Evolutionary conservation across 2,888 invertebrate species (phyloP), one percentile per base, ranked within the genome.

Genomic region (Sabatieria punctata): DNA sequence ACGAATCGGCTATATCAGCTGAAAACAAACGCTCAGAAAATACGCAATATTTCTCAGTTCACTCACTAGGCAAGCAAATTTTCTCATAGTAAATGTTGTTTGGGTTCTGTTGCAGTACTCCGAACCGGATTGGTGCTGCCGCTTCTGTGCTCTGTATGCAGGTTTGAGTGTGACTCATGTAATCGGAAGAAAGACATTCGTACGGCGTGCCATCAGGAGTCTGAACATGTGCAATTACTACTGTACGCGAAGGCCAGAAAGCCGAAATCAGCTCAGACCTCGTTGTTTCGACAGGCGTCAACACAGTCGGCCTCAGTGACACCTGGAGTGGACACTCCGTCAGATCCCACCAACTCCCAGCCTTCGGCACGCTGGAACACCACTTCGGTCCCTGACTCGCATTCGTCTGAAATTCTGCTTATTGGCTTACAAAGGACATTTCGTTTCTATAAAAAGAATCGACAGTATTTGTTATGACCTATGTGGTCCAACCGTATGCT

Each of bases 361-460:
- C 48, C 48, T 6, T 41, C 41, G 2, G 48, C 44, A n/a, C 43
- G 21, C 24, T 48, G 44, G 18, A 48, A 40, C 1, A 48, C 40
- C 23, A 13, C 21, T n/a, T 3, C 26, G 26, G 18, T 19, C 19
- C 24, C 38, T 19, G 19, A 13, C 19, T n/a, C 26, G 21, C 44
- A 44, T 1, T 11, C 19, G 26, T 25, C 44, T 44, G 24, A 13
- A 44, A 35, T 11, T 13, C 39, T 3, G 39, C 3, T 36, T 36
- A 36, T 36, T 36, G 15, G 15, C 15, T 36, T 8, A 36, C 15
- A 3, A 4, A 36, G 6, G 15, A 36, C 4, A 15, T n/a, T n/a
- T n/a, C n/a, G n/a, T n/a, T n/a, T n/a, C n/a, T n/a, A n/a, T n/a
- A n/a, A n/a, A n/a, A n/a, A n/a, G n/a, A n/a, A n/a, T n/a, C n/a